Evolutionary conservation across 2,888 invertebrate species (phyloP), one percentile per base, ranked within the genome.

Genomic region (Itoplectis maculator): DNA sequence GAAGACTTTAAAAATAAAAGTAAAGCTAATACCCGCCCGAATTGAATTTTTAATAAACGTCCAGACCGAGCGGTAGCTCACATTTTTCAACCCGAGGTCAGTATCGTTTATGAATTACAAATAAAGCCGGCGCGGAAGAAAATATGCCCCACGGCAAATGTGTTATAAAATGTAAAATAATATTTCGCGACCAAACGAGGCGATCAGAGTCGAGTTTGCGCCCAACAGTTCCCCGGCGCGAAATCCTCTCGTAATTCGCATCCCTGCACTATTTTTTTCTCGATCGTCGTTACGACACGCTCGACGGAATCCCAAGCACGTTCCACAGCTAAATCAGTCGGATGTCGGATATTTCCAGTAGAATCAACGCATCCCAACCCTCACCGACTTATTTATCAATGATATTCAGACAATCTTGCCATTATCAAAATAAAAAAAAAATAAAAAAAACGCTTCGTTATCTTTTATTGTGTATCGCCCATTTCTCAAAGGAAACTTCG

Each of bases 271-370:
- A 42, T 47, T 75, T 40, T 66, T 66, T 47, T 35, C 69, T 29
- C 13, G n/a, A 59, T n/a, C 61, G 40, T 77, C 66, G 65, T 79
- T 35, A 69, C 68, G 29, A 63, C 37, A 37, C 9, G 70, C 47
- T 29, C 70, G 63, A 69, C 51, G 37, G 42, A 59, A 13, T n/a
- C 18, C 20, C 18, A 29, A 18, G 56, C 90, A 89, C 90, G 89
- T 88, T 86, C 81, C 61, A 66, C 81, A 82, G 87, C 85, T 91
- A 90, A 90, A 91, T 91, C 90, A 88, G 85, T 84, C 68, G 79
- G 74, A 42, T 56, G 37, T 75, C 81, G 72, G 87, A 90, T 91
- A 91, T 91, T 89, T 87, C 88, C n/a, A 89, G 86, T 89, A 88
- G 89, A 90, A 90, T 89, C 88, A 87, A 47, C 70, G 87, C 87